A percentile compares a stretch with the other conserved stretches of the same genome.
Evolutionary conservation across 2,113 vertebrate species (phyloP).

Genomic region (Tretioscincus oriximinensis): DNA sequence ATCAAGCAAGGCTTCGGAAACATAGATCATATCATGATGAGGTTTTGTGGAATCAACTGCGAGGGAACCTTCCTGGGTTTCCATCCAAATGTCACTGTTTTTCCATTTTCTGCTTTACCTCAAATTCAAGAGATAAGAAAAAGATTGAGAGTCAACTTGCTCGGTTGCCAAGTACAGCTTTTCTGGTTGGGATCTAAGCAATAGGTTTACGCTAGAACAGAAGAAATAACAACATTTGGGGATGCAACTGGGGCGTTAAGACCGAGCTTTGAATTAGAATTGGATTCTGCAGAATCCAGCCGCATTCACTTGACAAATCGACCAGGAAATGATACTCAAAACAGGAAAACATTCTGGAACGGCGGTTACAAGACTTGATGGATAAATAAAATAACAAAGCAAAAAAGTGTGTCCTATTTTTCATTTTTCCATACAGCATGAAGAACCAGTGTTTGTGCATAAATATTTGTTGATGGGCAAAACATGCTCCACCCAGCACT

Average conservation of each 20-base stretch:
- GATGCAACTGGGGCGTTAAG: constrained; percentile 60
- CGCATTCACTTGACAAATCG: constrained; percentile 49
- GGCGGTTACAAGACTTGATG: constrained; percentile 76
- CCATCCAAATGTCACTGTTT: constrained; percentile 66
- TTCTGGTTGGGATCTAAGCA: constrained; percentile 75
- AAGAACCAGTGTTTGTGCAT: constrained; percentile 57
- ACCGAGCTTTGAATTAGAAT: constrained; percentile 61
- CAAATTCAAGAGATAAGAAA: constrained; percentile 52
- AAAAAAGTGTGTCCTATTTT: constrained; percentile 50
- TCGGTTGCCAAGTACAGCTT: constrained; percentile 60
- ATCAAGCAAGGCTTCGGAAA: constrained; percentile 72
- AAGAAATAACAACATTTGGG: constrained; percentile 62
- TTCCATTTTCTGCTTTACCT: constrained; percentile 68
- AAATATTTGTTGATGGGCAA: constrained; percentile 60
- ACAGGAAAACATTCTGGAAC: constrained; percentile 64
- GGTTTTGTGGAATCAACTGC: constrained; percentile 64
- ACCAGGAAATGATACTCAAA: constrained; percentile 58
- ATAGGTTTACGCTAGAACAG: constrained; percentile 65
- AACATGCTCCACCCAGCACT: constrained; percentile 71
- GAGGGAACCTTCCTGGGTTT: constrained; percentile 65
- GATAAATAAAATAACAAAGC: constrained; percentile 2
- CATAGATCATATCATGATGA: constrained; percentile 64
- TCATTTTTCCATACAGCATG: constrained; percentile 63
- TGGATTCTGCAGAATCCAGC: constrained; percentile 48
- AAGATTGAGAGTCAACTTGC: not conserved